Evolutionary conservation across 1,140 invertebrate genomes (phyloP).

Genomic region (Aphis gossypii): DNA sequence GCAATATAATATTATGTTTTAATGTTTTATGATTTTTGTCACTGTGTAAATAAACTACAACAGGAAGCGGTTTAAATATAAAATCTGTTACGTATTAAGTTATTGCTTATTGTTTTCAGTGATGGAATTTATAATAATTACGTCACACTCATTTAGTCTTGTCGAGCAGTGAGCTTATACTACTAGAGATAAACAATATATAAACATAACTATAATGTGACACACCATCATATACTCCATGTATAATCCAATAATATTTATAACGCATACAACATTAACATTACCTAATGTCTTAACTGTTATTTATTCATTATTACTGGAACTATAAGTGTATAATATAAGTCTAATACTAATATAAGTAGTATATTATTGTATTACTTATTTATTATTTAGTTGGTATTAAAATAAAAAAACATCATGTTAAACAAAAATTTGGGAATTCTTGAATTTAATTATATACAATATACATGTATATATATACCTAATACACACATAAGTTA

Average conservation of each 20-base stretch:
- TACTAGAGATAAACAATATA: not conserved
- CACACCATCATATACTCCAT: not conserved
- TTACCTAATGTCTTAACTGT: not conserved
- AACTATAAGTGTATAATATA: not conserved
- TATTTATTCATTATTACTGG: not conserved
- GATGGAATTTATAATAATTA: not conserved
- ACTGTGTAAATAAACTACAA: constrained; percentile 2
- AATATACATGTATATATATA: too few species aligned
- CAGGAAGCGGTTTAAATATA: constrained; percentile 29
- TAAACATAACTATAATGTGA: not conserved
- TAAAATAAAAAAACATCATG: not conserved
- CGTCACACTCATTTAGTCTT: not conserved
- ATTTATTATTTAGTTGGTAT: not conserved
- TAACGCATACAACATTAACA: not conserved
- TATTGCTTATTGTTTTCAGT: constrained; percentile 1
- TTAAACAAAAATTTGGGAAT: not conserved
- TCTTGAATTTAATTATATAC: not conserved
- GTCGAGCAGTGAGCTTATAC: not conserved
- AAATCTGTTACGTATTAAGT: constrained; percentile 27
- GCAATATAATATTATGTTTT: not conserved
- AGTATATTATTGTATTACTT: not conserved
- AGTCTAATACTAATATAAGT: too few species aligned
- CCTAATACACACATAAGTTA: not conserved
- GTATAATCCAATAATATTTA: not conserved
- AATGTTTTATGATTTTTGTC: not conserved